Evolutionary conservation across 2,888 invertebrate genomes (phyloP).

Genomic region (Tipula helvola): DNA sequence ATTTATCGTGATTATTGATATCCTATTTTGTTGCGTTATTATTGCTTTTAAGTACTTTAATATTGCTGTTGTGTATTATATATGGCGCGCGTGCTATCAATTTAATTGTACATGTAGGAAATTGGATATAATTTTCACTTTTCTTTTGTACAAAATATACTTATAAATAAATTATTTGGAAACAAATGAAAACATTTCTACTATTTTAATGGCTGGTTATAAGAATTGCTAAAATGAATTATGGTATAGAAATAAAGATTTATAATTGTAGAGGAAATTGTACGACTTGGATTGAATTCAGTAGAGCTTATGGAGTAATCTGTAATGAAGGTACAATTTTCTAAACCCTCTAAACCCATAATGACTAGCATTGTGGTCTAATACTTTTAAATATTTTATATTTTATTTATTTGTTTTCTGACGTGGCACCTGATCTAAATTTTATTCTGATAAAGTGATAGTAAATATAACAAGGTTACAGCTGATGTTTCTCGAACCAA

Average conservation of each 20-base stretch:
- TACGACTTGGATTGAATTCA: no score
- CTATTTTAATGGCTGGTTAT: not conserved
- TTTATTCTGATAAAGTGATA: no score
- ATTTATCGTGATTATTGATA: not conserved
- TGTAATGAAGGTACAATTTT: no score
- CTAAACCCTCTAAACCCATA: no score
- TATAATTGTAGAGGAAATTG: no score
- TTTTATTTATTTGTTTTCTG: no score
- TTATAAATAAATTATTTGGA: not conserved
- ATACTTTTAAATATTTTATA: no score
- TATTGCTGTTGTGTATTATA: not conserved
- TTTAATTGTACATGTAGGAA: not conserved
- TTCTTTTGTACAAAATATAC: not conserved
- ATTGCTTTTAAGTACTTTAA: not conserved
- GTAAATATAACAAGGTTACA: no score
- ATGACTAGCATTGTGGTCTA: no score
- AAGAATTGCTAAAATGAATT: not conserved
- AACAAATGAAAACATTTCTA: not conserved
- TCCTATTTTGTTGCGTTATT: not conserved
- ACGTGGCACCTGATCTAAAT: no score
- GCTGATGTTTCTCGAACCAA: no score
- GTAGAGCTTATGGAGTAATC: no score
- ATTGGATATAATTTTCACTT: not conserved
- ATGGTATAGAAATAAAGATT: not conserved
- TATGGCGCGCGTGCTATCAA: not conserved